A percentile compares a stretch with the other conserved stretches of the same genome.
phyloP scores from a whole-genome alignment of 2,113 vertebrate genomes.

The Hystrix brachyura region DNA sequence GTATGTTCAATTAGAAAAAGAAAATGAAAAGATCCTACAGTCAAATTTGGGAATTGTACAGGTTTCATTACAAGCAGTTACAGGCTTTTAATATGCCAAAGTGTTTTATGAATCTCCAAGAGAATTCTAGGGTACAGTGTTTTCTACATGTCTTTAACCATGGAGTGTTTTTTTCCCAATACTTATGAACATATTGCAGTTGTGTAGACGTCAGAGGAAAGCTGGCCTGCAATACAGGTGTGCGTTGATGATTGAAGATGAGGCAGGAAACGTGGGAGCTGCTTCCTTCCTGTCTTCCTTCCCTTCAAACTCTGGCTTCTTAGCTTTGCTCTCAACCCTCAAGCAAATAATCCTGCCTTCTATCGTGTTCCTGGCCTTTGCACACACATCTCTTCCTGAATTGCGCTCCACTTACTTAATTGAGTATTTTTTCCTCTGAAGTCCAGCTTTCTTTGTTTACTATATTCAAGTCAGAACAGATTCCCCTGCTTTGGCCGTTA shows the following conservation, averaged over 20 bases:
- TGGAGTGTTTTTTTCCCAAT: neutral
- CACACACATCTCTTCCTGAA: neutral
- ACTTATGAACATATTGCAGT: neutral
- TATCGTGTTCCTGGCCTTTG: neutral
- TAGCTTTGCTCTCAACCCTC: neutral
- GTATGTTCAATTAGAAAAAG: neutral
- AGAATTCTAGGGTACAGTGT: neutral
- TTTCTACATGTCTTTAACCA: neutral
- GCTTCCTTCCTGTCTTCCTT: neutral
- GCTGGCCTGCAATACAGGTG: rapidly evolving
- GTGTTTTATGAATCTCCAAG: neutral
- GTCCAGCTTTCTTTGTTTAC: neutral
- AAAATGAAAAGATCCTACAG: neutral
- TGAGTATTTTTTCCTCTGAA: neutral
- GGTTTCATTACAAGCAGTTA: neutral
- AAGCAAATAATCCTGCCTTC: neutral
- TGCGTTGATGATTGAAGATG: neutral
- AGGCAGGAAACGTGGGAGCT: neutral
- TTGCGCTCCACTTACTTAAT: neutral
- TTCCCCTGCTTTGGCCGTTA: neutral
- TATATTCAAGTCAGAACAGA: constrained; percentile 15
- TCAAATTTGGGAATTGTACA: neutral
- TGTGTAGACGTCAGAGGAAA: neutral
- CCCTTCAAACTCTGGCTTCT: neutral
- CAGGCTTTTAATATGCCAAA: neutral